A percentile compares a stretch with the other conserved stretches of the same genome.
These are phyloP conservation scores for Matsumurasca onukii DNA, from an alignment of 1,140 invertebrate species.

Conservation along the genomic window DNA sequence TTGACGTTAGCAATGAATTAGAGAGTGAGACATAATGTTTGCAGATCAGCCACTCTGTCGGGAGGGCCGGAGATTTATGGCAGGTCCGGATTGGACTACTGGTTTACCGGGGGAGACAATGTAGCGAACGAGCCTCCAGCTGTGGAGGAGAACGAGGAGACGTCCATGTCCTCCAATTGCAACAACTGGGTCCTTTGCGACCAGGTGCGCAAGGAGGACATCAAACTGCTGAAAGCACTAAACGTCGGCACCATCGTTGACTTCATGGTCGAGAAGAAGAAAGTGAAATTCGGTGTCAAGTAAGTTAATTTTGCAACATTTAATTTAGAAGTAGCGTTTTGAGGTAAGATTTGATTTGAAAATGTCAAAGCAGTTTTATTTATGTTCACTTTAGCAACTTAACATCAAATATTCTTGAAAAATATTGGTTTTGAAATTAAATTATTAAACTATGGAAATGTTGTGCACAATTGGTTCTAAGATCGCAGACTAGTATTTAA, in stretches of 20 bases:
- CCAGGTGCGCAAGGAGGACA: constrained; percentile 69
- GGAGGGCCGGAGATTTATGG: constrained; percentile 75
- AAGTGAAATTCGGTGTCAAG: constrained; percentile 83
- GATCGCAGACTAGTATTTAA: too few species aligned
- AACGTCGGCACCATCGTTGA: constrained; percentile 78
- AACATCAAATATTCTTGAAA: too few species aligned
- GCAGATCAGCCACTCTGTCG: constrained; percentile 64
- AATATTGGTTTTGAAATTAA: too few species aligned
- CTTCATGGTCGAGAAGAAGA: constrained; percentile 88
- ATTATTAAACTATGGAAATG: too few species aligned
- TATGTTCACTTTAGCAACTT: neutral
- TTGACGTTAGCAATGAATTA: neutral
- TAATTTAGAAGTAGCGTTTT: too few species aligned
- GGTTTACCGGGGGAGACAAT: constrained; percentile 47
- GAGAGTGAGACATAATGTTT: constrained; percentile 30
- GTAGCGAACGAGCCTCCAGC: constrained; percentile 44
- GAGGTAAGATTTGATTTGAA: too few species aligned
- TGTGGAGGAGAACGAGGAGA: constrained; percentile 43
- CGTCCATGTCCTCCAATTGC: neutral
- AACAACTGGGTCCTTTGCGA: constrained; percentile 61
- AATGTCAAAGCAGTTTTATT: neutral
- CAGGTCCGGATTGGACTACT: constrained; percentile 60
- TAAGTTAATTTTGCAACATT: too few species aligned
- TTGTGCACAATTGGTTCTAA: too few species aligned
- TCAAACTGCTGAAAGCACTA: constrained; percentile 68